These are phyloP conservation scores for Pelobates cultripes DNA, from an alignment of 2,797 vertebrate genomes.

Conservation along the genomic window DNA sequence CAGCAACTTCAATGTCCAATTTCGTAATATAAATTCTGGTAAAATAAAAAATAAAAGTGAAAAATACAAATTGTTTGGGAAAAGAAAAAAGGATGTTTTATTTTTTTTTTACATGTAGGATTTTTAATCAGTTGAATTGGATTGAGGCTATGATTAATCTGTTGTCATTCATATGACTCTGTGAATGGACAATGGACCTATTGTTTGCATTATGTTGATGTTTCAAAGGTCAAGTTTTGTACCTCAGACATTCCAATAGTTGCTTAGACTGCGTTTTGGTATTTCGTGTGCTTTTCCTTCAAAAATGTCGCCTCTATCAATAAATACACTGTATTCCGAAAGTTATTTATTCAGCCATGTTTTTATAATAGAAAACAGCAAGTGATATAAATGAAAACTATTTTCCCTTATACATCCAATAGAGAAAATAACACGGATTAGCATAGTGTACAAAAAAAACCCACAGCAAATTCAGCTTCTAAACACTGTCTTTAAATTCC, in stretches of 20 bases:
- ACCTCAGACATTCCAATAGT: constrained; percentile 64
- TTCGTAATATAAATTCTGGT: background rate
- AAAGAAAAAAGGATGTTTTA: background rate
- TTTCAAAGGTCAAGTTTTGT: constrained; percentile 62
- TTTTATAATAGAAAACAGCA: constrained; percentile 47
- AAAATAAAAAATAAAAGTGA: background rate
- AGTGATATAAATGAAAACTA: constrained; percentile 49
- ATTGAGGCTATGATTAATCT: constrained; percentile 16
- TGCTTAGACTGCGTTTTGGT: constrained; percentile 62
- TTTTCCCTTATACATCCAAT: constrained; percentile 39
- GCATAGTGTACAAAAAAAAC: constrained; percentile 15
- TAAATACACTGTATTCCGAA: constrained; percentile 63
- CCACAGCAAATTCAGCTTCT: constrained; percentile 10
- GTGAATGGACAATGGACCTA: constrained; percentile 60
- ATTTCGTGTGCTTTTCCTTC: constrained; percentile 62
- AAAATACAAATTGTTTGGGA: background rate
- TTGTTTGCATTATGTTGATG: constrained; percentile 62
- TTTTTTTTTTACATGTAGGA: background rate
- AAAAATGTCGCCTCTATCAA: constrained; percentile 63
- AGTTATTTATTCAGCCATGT: constrained; percentile 58
- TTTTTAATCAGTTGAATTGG: constrained; percentile 10
- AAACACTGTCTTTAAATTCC: constrained; percentile 43
- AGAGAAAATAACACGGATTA: constrained; percentile 46
- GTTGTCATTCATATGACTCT: constrained; percentile 50
- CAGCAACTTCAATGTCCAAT: no score